Base-by-base conservation (phyloP, 2,888 invertebrate genomes). In the Drosophila parthenogenetica region DNA sequence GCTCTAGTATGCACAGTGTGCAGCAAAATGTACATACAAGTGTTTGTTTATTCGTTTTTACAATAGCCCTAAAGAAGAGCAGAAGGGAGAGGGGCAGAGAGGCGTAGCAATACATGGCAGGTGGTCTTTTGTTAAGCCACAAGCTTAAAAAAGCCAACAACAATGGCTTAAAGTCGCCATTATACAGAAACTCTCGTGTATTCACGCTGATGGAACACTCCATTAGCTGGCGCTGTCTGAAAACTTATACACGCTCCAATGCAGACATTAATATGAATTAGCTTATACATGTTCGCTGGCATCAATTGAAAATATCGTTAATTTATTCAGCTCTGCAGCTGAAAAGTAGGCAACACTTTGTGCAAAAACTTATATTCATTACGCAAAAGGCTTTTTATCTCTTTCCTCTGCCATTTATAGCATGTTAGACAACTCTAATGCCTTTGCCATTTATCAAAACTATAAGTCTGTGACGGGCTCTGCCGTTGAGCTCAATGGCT, bases 371-470 rank as follows among this genome's bases (percentile, higher is more conserved):
- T 13, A 32, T 60, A 53, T 40, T 22, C 50, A 48, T 42, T 61
- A 60, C 8, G 48, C 25, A 43, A 19, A 29, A 22, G 10, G 19
- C 40, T 49, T 45, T 29, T 25, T 49, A 19, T 32, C 22, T 17
- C 43, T 8, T 17, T 8, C 10, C 7, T 16, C 10, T 29, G 25
- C 48, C 17, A 60, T 82, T 70, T 51, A 4, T 35, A 4, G 11
- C 13, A 42, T 58, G 50, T 46, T 49, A 3, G 40, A 42, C 42
- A 63, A 42, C 43, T 29, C 29, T 51, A 45, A 37, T 69, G 51
- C 40, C 49, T 71, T 59, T 72, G 49, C 63, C 68, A 84, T 81
- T 87, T 79, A 69, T 81, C 79, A 87, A 81, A 62, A n/a, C 43
- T 14, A 32, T 16, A 43, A 43, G 45, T 53, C 22, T 45, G 16